A percentile compares a stretch with the other conserved stretches of the same genome.
Evolutionary conservation across 1,140 invertebrate genomes (phyloP).

Genomic region (Apis florea): DNA sequence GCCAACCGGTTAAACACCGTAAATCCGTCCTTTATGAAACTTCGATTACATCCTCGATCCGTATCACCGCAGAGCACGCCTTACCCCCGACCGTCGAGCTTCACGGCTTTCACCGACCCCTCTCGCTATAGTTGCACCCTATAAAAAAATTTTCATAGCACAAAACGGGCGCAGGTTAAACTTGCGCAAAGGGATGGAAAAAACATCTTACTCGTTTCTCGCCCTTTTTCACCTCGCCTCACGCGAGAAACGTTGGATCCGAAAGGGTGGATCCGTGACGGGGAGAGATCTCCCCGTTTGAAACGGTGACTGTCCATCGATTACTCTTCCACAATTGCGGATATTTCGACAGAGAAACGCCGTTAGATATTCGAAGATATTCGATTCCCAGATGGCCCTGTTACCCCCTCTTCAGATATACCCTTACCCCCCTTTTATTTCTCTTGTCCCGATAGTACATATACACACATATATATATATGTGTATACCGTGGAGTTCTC

Average conservation of each 20-base stretch:
- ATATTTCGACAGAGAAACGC: constrained; percentile 69
- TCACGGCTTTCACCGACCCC: constrained; percentile 50
- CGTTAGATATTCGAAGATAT: constrained; percentile 76
- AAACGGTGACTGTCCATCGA: constrained; percentile 70
- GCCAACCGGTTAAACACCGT: too few relatives aligned
- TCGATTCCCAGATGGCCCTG: constrained; percentile 74
- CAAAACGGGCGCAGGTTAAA: constrained; percentile 40
- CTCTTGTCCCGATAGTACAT: constrained; percentile 10
- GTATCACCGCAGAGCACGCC: constrained; percentile 47
- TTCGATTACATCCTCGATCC: constrained; percentile 56
- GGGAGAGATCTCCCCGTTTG: constrained; percentile 3
- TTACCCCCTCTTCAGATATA: constrained; percentile 45
- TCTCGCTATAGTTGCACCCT: not conserved
- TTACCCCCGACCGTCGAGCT: constrained; percentile 35
- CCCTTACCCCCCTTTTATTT: constrained; percentile 56
- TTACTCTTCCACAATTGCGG: constrained; percentile 77
- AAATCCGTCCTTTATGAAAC: constrained; percentile 23
- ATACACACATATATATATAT: too few relatives aligned
- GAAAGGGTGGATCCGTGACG: constrained; percentile 52
- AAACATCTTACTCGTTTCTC: constrained; percentile 50
- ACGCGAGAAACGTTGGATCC: constrained; percentile 4
- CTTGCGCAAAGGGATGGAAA: constrained; percentile 25
- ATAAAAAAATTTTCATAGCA: constrained; percentile 45
- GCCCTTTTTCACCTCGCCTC: constrained; percentile 48
- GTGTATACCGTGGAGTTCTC: not conserved